These are phyloP conservation scores for Cremastinae sp. DNA, from an alignment of 2,888 invertebrate species.

Conservation along the genomic window DNA sequence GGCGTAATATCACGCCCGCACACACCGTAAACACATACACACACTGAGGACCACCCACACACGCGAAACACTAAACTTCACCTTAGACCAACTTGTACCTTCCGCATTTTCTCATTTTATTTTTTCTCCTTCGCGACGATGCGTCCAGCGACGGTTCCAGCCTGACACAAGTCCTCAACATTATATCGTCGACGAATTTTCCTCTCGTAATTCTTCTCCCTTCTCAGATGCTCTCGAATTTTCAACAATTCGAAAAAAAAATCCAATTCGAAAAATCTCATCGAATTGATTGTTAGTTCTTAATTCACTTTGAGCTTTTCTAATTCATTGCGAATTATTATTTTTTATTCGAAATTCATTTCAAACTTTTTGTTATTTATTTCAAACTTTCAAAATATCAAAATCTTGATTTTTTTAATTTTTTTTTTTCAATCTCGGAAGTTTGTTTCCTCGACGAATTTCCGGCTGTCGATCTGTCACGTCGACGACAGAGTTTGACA, in stretches of 20 bases:
- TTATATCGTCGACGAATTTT: slow-evolving; percentile 26
- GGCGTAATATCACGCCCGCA: slow-evolving; percentile 57
- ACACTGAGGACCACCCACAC: slow-evolving; percentile 37
- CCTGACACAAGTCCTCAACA: slow-evolving; percentile 47
- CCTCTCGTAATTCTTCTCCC: too few relatives aligned
- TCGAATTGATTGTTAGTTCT: too few relatives aligned
- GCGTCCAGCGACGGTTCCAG: slow-evolving; percentile 30
- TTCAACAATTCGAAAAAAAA: not conserved
- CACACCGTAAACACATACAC: slow-evolving; percentile 45
- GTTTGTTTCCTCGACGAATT: not conserved
- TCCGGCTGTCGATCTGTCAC: too few relatives aligned
- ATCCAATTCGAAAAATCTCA: too few relatives aligned
- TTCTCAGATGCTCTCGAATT: not conserved
- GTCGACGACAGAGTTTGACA: too few relatives aligned
- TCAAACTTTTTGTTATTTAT: too few relatives aligned
- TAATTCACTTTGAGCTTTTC: too few relatives aligned
- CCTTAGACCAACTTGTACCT: slow-evolving; percentile 53
- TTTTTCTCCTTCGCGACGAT: slow-evolving; percentile 51
- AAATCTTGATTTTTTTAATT: not conserved
- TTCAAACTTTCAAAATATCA: too few relatives aligned
- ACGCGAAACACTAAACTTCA: slow-evolving; percentile 40
- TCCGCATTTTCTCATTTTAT: slow-evolving; percentile 54
- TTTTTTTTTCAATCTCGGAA: not conserved
- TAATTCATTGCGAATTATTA: too few relatives aligned
- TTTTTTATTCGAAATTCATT: too few relatives aligned